These are phyloP conservation scores for Brenthis hecate DNA, from an alignment of 2,888 invertebrate species.

Conservation along the genomic window DNA sequence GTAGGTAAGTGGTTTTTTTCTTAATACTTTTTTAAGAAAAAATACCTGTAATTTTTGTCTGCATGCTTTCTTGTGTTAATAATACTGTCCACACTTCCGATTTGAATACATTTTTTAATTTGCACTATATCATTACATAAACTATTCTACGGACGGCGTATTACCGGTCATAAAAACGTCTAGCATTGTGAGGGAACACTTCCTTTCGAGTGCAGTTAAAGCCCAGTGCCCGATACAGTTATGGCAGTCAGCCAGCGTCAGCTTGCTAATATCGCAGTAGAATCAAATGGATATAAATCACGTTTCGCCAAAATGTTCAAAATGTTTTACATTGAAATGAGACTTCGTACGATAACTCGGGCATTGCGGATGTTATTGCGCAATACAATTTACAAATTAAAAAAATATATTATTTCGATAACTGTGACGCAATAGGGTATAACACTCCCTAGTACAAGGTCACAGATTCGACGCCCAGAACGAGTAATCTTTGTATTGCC, in stretches of 20 bases:
- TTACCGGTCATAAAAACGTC: constrained; percentile 63
- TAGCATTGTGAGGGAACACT: constrained; percentile 59
- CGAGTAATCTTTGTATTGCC: neutral
- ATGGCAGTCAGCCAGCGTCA: constrained; percentile 69
- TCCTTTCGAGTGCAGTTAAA: constrained; percentile 56
- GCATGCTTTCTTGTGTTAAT: too few species aligned
- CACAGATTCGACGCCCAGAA: neutral
- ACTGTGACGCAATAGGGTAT: neutral
- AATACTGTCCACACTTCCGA: too few species aligned
- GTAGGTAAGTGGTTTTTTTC: too few species aligned
- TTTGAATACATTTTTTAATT: too few species aligned
- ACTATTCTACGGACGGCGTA: constrained; percentile 50
- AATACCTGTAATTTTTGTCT: too few species aligned
- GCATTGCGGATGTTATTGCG: constrained; percentile 44
- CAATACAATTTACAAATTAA: constrained; percentile 1
- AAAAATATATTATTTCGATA: neutral
- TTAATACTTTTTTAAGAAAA: too few species aligned
- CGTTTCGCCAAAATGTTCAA: constrained; percentile 64
- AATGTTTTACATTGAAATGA: constrained; percentile 41
- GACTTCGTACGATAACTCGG: constrained; percentile 40
- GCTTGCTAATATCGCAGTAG: constrained; percentile 61
- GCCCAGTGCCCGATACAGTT: constrained; percentile 61
- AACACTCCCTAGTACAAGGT: neutral
- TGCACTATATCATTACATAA: constrained; percentile 14
- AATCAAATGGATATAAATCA: constrained; percentile 64